Evolutionary conservation across 1,140 invertebrate genomes (phyloP).

Genomic region (Lethocerus indicus): DNA sequence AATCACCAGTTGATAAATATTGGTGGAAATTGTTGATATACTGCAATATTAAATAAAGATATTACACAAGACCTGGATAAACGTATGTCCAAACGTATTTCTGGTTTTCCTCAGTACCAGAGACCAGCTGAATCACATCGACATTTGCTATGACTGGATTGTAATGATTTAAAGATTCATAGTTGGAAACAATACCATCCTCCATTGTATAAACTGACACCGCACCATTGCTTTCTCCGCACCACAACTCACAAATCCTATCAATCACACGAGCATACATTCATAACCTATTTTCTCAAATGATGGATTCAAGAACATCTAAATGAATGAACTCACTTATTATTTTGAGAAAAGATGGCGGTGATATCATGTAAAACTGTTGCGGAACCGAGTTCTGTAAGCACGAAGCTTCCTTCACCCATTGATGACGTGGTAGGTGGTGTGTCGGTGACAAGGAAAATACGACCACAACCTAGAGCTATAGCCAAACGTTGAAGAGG

Average conservation of each 20-base stretch:
- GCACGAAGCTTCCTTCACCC: conserved; percentile 51
- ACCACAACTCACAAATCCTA: conserved; percentile 46
- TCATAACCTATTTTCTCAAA: neutral
- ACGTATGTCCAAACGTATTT: conserved; percentile 60
- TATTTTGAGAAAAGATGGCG: conserved; percentile 25
- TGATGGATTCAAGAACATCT: neutral
- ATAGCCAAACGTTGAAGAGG: conserved; percentile 50
- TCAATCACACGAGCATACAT: neutral
- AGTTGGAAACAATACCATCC: conserved; percentile 37
- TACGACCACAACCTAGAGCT: conserved; percentile 49
- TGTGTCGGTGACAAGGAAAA: conserved; percentile 49
- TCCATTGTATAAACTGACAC: conserved; percentile 48
- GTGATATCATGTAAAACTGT: conserved; percentile 39
- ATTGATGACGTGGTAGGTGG: conserved; percentile 38
- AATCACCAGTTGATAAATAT: neutral
- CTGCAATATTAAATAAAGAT: neutral
- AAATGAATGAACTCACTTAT: conserved; percentile 21
- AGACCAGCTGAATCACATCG: conserved; percentile 41
- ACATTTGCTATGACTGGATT: conserved; percentile 35
- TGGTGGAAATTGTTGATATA: neutral
- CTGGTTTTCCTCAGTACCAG: conserved; percentile 25
- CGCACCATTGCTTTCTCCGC: conserved; percentile 53
- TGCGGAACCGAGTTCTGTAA: conserved; percentile 54
- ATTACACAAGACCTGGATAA: conserved; percentile 37
- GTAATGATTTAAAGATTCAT: conserved; percentile 40